Evolutionary conservation across 2,113 vertebrate genomes (phyloP).

Genomic region (Natator depressus): DNA sequence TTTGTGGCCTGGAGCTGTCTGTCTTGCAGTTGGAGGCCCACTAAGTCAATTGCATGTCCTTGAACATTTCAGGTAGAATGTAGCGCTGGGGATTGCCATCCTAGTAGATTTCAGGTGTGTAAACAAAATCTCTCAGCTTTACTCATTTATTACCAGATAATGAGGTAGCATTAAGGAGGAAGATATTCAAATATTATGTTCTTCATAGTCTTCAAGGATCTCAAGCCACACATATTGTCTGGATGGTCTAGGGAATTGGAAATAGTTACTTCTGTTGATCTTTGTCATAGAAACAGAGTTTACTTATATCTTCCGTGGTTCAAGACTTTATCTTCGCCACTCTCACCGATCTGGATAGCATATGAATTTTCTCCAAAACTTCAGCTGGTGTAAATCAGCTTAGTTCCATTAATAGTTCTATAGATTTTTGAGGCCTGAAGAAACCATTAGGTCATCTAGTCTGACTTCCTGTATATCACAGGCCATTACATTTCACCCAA

Average conservation of each 20-base stretch:
- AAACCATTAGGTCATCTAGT: background rate
- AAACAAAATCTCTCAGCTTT: constrained; percentile 61
- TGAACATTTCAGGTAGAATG: constrained; percentile 82
- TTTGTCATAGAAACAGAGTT: background rate
- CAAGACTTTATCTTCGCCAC: background rate
- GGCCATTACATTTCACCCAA: background rate
- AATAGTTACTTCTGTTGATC: constrained; percentile 14
- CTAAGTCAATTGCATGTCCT: constrained; percentile 82
- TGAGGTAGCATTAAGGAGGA: background rate
- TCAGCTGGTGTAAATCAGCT: background rate
- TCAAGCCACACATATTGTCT: background rate
- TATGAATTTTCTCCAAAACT: background rate
- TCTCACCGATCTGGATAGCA: fast-evolving
- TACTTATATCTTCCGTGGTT: background rate
- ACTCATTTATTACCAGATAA: constrained; percentile 60
- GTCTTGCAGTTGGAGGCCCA: constrained; percentile 76
- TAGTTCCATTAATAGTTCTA: background rate
- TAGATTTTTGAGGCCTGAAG: background rate
- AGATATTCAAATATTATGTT: constrained; percentile 5
- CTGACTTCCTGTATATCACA: background rate
- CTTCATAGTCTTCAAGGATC: constrained; percentile 12
- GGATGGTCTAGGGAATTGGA: background rate
- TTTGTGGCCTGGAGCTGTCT: constrained; percentile 84
- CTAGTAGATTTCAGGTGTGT: constrained; percentile 67
- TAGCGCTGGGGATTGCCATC: constrained; percentile 67